Base-by-base conservation (phyloP, 2,113 vertebrate genomes). In the Eupsittula cactorum region DNA sequence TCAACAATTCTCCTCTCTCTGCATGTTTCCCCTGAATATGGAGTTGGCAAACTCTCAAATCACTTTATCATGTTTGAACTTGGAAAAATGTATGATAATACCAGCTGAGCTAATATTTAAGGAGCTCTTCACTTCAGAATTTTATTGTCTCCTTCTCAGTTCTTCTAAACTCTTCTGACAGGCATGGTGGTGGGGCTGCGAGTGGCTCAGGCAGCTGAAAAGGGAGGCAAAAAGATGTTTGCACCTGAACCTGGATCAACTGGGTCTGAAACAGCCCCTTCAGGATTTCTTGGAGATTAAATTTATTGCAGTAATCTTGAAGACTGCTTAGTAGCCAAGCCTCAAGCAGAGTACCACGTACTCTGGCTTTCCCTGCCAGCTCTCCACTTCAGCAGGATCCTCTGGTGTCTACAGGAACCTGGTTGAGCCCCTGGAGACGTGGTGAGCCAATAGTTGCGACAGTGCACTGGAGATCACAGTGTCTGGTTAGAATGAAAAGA, bases 101-200 rank as follows among this genome's bases (percentile, higher is more conserved):
- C 68, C 93, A 97, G 93, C 97, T 97, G 96, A 97, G 96, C 88
- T 94, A 97, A 97, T 97, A 97, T 96, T 97, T 97, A 87, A 97
- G 96, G 95, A 97, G 95, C 95, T 76, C 85, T 84, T 92, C 77
- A 83, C 57, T 93, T 91, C 42, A 76, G 74, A 29, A 79, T 75
- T 92, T 92, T 67, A 96, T 94, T 77, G 67, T 90, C 47, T 75
- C 84, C 80, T 73, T 84, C 77, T 74, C 11, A 14, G 60, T 88
- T 86, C 80, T 70, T 63, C 81, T 62, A 1, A 57, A 49, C 39
- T 31, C 80, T 55, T 59, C 86, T 85, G 83, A 19, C 62, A 74
- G 65, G 52, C 11, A 3, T 23, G 37, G 53, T 50, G 57, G 44
- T 17, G 57, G 50, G 19, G 13, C 13, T 70, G 52, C 14, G 49